phyloP scores from a whole-genome alignment of 2,888 invertebrate species.

The Cheilosia variabilis region DNA sequence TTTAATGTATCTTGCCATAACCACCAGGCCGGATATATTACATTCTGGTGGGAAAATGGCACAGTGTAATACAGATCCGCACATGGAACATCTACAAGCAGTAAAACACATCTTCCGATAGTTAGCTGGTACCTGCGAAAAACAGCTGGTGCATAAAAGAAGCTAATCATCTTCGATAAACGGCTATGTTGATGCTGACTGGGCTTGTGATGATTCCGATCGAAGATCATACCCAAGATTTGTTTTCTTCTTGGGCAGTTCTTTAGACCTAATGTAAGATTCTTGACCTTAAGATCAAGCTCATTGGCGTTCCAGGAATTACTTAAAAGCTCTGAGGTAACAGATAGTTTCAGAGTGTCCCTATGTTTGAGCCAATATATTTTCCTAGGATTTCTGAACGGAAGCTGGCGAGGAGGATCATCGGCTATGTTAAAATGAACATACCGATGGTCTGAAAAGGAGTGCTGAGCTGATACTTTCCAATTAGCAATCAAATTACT shows the following conservation, averaged over 20 bases:
- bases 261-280: no score
- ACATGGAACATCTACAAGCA: constrained; percentile 35
- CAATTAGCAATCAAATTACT: no score
- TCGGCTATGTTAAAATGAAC: no score
- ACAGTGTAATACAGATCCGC: constrained; percentile 33
- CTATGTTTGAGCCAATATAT: no score
- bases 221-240: constrained; percentile 46
- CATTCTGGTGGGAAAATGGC: constrained; percentile 73
- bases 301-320: constrained; percentile 19
- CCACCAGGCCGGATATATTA: constrained; percentile 73
- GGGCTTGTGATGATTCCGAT: constrained; percentile 39
- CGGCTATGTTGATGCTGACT: constrained; percentile 46
- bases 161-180: constrained; percentile 3
- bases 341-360: no score
- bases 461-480: no score
- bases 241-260: constrained; percentile 33
- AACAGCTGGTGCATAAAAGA: constrained; percentile 42
- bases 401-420: no score
- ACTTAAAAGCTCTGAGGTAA: neutral
- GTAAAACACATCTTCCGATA: constrained; percentile 46
- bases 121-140: constrained; percentile 23
- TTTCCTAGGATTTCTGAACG: no score
- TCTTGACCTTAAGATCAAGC: constrained; percentile 5
- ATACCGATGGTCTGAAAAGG: no score
- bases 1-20: constrained; percentile 65